Conservation (phyloP, 2,113 vertebrate species). For the Fulica atra region DNA sequence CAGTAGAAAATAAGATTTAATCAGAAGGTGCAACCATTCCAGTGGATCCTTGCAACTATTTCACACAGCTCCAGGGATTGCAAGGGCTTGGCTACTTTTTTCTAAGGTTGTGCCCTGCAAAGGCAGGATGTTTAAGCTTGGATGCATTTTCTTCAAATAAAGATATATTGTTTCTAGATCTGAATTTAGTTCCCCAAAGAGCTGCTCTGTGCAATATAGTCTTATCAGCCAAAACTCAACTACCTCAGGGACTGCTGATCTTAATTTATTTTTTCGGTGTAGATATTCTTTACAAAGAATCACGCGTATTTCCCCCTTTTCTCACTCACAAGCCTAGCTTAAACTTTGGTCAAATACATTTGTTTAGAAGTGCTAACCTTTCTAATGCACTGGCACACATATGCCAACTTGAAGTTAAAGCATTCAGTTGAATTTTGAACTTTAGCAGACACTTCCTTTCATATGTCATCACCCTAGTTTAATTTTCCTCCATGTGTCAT, state of each 20-base stretch:
- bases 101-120: not conserved
- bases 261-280: not conserved
- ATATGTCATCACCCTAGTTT: not conserved
- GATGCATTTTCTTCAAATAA: not conserved
- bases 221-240: not conserved
- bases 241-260: not conserved
- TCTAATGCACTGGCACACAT: not conserved
- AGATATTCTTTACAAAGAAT: not conserved
- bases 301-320: not conserved
- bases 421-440: not conserved
- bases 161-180: not conserved
- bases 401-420: not conserved
- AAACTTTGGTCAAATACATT: not conserved
- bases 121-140: not conserved
- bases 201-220: not conserved
- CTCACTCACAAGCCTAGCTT: not conserved
- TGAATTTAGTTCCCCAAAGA: not conserved
- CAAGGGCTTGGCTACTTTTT: not conserved
- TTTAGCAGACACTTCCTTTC: not conserved
- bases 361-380: not conserved
- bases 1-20: not conserved
- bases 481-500: not conserved
- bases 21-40: not conserved
- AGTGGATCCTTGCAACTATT: not conserved
- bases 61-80: not conserved